Conservation (phyloP, 30 jellyfish, hydroid and myxozoan species). For the Rhopilema esculentum region DNA sequence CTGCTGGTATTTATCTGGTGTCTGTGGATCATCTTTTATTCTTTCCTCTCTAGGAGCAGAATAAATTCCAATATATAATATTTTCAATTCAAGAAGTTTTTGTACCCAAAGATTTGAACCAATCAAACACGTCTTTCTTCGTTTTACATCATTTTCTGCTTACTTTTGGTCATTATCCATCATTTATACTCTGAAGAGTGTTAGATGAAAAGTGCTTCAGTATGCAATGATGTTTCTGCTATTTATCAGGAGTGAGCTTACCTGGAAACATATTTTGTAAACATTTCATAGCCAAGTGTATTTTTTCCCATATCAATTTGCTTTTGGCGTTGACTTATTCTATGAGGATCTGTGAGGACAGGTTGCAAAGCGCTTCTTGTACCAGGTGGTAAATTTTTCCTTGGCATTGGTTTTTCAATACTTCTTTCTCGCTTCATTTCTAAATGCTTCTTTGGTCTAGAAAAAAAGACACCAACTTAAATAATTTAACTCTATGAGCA, state of each 20-base stretch:
- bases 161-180: too few relatives aligned
- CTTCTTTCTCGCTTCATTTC: slow-evolving; percentile 5
- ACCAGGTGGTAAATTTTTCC: slow-evolving; percentile 9
- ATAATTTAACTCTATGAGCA: not conserved
- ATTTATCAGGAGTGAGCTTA: too few relatives aligned
- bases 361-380: slow-evolving; percentile 38
- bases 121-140: too few relatives aligned
- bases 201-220: too few relatives aligned
- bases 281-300: slow-evolving; percentile 88
- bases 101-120: too few relatives aligned
- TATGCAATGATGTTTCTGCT: too few relatives aligned
- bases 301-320: slow-evolving; percentile 97
- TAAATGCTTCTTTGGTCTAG: slow-evolving; percentile 45
- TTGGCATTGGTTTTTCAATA: not conserved
- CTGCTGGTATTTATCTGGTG: slow-evolving; percentile 91
- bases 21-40: slow-evolving; percentile 84
- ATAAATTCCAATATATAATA: not conserved
- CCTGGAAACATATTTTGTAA: slow-evolving; percentile 72
- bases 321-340: slow-evolving; percentile 77
- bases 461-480: not conserved
- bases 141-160: too few relatives aligned
- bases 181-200: too few relatives aligned
- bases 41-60: slow-evolving; percentile 74
- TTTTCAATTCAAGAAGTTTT: not conserved
- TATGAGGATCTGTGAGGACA: slow-evolving; percentile 71